Evolutionary conservation across 2,797 vertebrate genomes (phyloP).

Genomic region (Platyrinchus mystaceus): DNA sequence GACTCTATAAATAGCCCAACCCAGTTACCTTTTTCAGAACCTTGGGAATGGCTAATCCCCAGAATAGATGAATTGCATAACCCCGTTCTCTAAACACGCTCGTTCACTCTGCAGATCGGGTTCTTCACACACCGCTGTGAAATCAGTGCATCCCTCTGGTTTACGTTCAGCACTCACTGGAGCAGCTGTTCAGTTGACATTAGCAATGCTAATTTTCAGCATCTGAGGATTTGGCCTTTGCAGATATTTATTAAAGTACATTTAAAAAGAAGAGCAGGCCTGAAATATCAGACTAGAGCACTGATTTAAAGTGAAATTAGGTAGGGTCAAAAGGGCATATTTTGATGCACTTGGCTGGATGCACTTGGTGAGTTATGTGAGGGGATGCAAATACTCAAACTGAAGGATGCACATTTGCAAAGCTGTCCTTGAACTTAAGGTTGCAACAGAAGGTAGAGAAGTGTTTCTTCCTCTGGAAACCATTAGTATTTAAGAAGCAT

Average conservation of each 20-base stretch:
- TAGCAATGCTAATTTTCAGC: neutral
- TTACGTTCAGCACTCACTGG: neutral
- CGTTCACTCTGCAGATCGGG: neutral
- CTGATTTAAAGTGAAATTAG: neutral
- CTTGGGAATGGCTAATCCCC: constrained; percentile 9
- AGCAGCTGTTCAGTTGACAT: neutral
- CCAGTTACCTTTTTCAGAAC: constrained; percentile 52
- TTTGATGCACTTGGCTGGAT: neutral
- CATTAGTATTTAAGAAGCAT: neutral
- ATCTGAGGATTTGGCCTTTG: neutral
- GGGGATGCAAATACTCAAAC: neutral
- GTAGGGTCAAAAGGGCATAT: neutral
- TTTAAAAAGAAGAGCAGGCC: neutral
- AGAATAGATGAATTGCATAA: constrained; percentile 59
- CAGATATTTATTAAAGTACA: neutral
- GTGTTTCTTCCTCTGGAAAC: neutral
- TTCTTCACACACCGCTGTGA: neutral
- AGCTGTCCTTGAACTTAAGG: neutral
- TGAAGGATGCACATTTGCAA: neutral
- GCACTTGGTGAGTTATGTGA: neutral
- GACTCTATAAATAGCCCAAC: constrained; percentile 48
- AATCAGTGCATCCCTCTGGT: neutral
- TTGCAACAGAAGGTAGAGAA: neutral
- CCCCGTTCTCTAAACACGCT: neutral
- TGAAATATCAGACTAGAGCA: neutral